Evolutionary conservation across 2,888 invertebrate genomes (phyloP), one percentile per base, ranked within the genome.

Genomic region (Molanna angustata): DNA sequence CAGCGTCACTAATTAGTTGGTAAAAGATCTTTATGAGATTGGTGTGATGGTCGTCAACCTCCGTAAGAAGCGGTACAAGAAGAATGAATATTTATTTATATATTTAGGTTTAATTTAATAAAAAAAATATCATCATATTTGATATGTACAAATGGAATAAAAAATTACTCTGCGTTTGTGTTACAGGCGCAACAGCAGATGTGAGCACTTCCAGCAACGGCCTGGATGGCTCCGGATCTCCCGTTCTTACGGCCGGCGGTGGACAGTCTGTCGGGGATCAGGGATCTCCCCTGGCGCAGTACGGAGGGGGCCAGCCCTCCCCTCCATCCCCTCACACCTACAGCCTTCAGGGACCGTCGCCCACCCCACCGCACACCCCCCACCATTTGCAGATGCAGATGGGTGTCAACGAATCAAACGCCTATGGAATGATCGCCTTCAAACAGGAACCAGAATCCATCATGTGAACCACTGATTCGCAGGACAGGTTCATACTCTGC

Each of bases 371-470:
- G 48, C 52, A 7, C 40, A 19, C 13, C 19, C 14, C 54, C 49
- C 20, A 41, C 19, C 52, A 52, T 18, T 16, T 49, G 31, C 46
- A 47, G 7, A 19, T 56, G 48, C 48, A 49, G 13, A 48, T 56
- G 37, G 45, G 48, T 4, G 20, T 58, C 11, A 16, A 21, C 9
- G 53, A 42, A 2, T 37, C 40, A 14, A n/a, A n/a, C n/a, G n/a
- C 41, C 7, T 54, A 54, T 17, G 35, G 22, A 13, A 53, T 52
- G 33, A 59, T 54, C 39, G 47, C 56, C 1, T 59, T 59, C 47
- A 59, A 59, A 27, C 59, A 59, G 37, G 59, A 59, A 31, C 59
- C 59, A 0, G 59, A 59, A 17, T 54, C 56, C 13, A 58, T 54
- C 27, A 54, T 54, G 44, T 54, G 22, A 49, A 37, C 7, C 3